Conservation (phyloP, 2,888 invertebrate genomes). For the Tipula helvola region DNA sequence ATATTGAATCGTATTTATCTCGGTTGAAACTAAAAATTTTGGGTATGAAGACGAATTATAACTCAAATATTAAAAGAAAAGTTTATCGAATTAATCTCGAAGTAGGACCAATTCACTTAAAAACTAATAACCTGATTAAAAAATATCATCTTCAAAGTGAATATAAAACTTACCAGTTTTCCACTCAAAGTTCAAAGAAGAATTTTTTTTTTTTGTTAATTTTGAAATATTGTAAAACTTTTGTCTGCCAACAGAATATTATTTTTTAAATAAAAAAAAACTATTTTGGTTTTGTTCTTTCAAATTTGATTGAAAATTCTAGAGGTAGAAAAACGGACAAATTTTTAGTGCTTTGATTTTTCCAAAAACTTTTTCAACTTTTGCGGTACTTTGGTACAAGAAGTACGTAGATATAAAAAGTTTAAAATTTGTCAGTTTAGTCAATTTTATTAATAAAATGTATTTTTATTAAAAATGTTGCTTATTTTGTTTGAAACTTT, state of each 20-base stretch:
- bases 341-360: background rate
- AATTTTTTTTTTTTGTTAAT: background rate
- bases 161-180: background rate
- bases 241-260: background rate
- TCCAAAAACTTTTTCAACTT: background rate
- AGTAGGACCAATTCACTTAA: no score
- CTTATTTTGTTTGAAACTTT: background rate
- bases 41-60: no score
- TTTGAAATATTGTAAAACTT: background rate
- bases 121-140: background rate
- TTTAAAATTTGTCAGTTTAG: background rate
- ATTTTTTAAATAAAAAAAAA: background rate
- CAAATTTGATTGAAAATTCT: background rate
- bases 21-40: no score
- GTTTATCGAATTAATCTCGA: no score
- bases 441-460: background rate
- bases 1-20: no score
- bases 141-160: background rate
- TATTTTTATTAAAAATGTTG: background rate
- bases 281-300: background rate
- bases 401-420: background rate
- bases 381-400: background rate
- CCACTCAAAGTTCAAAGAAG: background rate
- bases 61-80: no score
- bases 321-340: background rate